phyloP scores from a whole-genome alignment of 1,140 invertebrate species.

The Drosophila oshimai region DNA sequence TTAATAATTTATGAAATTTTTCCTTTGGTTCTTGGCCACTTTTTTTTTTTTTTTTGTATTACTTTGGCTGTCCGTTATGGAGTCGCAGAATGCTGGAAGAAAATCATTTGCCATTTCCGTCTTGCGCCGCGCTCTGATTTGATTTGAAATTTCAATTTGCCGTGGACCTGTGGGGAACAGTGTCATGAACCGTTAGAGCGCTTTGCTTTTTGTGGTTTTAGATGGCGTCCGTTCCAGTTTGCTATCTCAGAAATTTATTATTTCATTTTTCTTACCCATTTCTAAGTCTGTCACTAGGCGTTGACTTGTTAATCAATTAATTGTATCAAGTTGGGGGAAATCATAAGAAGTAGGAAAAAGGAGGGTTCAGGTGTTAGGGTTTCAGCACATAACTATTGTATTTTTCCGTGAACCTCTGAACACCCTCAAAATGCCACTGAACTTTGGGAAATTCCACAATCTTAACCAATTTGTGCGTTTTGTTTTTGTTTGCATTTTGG shows the following conservation, averaged over 20 bases:
- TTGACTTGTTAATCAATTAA: conserved; percentile 40
- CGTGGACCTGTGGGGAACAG: conserved; percentile 45
- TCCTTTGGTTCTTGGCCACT: conserved; percentile 6
- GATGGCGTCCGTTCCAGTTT: conserved; percentile 9
- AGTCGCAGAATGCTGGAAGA: conserved; percentile 29
- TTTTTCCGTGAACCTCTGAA: neutral
- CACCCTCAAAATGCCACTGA: neutral
- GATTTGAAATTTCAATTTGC: conserved; percentile 67
- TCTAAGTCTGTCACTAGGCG: neutral
- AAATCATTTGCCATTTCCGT: conserved; percentile 54
- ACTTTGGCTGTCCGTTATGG: conserved; percentile 24
- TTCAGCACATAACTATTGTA: too few relatives aligned
- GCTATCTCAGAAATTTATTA: conserved; percentile 8
- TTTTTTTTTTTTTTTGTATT: neutral
- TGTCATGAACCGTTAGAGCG: conserved; percentile 61
- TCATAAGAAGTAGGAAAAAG: neutral
- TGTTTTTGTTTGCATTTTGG: neutral
- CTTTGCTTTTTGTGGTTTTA: conserved; percentile 23
- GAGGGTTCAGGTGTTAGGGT: too few relatives aligned
- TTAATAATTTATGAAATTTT: conserved; percentile 79
- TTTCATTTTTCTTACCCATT: conserved; percentile 3
- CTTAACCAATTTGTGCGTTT: neutral
- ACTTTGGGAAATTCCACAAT: neutral
- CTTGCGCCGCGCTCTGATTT: conserved; percentile 49
- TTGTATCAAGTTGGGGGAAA: neutral